Conservation (phyloP, 2,888 invertebrate species). For the Lasioglossum malachurum region DNA sequence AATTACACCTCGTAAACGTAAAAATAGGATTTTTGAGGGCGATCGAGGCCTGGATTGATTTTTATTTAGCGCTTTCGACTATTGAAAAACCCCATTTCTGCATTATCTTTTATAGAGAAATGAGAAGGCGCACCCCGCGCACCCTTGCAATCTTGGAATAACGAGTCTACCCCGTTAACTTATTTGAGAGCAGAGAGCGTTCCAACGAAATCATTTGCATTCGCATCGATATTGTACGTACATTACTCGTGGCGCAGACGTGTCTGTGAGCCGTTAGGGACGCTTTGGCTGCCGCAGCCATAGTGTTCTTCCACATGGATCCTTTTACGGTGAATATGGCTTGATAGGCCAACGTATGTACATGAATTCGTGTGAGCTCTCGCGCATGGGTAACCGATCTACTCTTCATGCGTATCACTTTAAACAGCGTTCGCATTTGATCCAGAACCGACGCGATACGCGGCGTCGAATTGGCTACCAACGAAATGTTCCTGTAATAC, state of each 20-base stretch:
- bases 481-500: slow-evolving; percentile 89
- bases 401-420: slow-evolving; percentile 86
- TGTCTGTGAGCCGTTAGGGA: slow-evolving; percentile 93
- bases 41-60: too few relatives aligned
- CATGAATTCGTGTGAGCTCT: slow-evolving; percentile 91
- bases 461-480: slow-evolving; percentile 92
- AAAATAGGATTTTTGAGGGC: too few relatives aligned
- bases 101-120: too few relatives aligned
- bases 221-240: slow-evolving; percentile 77
- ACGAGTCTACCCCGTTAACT: background rate
- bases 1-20: too few relatives aligned
- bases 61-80: too few relatives aligned
- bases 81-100: too few relatives aligned
- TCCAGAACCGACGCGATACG: slow-evolving; percentile 92
- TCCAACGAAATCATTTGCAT: background rate
- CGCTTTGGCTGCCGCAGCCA: slow-evolving; percentile 93
- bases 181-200: background rate
- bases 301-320: slow-evolving; percentile 91
- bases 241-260: slow-evolving; percentile 90
- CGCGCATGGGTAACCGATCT: slow-evolving; percentile 85
- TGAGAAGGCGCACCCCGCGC: too few relatives aligned
- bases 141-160: too few relatives aligned
- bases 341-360: slow-evolving; percentile 95
- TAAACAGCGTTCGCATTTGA: slow-evolving; percentile 91
- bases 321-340: slow-evolving; percentile 90